Conservation (phyloP, 64 coral and sea anemone genomes). For the Anthopleura sola region DNA sequence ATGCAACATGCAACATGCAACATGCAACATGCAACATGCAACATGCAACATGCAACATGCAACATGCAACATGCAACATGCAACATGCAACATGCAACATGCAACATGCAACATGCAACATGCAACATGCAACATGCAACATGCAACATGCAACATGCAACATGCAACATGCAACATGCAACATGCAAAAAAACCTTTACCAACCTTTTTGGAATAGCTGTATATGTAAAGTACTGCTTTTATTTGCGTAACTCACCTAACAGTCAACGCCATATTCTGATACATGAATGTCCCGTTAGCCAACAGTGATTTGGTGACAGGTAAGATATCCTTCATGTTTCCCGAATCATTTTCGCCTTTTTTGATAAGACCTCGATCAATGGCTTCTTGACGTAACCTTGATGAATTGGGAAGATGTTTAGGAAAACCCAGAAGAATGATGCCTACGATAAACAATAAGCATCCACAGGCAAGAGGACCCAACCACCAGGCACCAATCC, state of each 20-base stretch:
- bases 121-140: too few species aligned
- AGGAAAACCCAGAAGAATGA: conserved; percentile 38
- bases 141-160: too few species aligned
- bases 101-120: too few species aligned
- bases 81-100: too few species aligned
- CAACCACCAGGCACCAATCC: conserved; percentile 58
- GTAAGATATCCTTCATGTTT: conserved; percentile 54
- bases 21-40: too few species aligned
- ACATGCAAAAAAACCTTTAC: too few species aligned
- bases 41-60: too few species aligned
- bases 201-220: too few species aligned
- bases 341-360: not conserved
- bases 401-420: conserved; percentile 12
- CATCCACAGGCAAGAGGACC: conserved; percentile 35
- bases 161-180: too few species aligned
- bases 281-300: conserved; percentile 75
- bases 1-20: too few species aligned
- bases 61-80: too few species aligned
- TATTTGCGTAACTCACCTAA: not conserved
- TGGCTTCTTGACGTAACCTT: conserved; percentile 25
- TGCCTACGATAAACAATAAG: not conserved
- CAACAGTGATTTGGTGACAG: conserved; percentile 63
- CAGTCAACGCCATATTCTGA: conserved; percentile 52
- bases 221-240: too few species aligned
- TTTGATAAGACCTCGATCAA: conserved; percentile 31